Conservation (phyloP, 2,797 vertebrate species). For the Ispidina picta region DNA sequence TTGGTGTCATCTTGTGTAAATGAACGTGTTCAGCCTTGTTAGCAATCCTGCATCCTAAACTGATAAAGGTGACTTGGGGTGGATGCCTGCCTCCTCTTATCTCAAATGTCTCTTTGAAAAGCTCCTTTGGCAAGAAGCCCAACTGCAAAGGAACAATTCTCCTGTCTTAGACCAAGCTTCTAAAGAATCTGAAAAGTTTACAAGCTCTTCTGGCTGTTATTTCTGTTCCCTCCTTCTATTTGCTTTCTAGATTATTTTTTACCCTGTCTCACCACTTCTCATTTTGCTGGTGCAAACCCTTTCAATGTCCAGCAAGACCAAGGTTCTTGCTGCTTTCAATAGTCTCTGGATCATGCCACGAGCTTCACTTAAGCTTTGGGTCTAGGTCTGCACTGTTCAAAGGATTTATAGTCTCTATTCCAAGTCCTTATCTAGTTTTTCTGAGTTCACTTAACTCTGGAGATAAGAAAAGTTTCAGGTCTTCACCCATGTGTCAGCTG, state of each 20-base stretch:
- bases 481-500: background rate
- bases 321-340: background rate
- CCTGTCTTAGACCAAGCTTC: slow-evolving; percentile 2
- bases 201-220: background rate
- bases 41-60: background rate
- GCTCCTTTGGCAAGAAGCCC: slow-evolving; percentile 24
- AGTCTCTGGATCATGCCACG: background rate
- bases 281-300: background rate
- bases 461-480: background rate
- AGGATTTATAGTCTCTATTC: background rate
- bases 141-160: background rate
- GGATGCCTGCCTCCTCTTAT: slow-evolving; percentile 28
- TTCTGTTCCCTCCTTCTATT: slow-evolving; percentile 3
- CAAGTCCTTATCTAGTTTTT: background rate
- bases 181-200: slow-evolving; percentile 4
- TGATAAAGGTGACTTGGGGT: slow-evolving; percentile 11
- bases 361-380: background rate
- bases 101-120: slow-evolving; percentile 36
- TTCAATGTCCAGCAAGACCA: background rate
- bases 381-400: background rate
- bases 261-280: background rate
- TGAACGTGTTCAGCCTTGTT: background rate
- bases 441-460: background rate
- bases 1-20: background rate
- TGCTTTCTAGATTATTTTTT: slow-evolving; percentile 10